Conservation (phyloP, 2,888 invertebrate genomes). For the Pinctada fucata region DNA sequence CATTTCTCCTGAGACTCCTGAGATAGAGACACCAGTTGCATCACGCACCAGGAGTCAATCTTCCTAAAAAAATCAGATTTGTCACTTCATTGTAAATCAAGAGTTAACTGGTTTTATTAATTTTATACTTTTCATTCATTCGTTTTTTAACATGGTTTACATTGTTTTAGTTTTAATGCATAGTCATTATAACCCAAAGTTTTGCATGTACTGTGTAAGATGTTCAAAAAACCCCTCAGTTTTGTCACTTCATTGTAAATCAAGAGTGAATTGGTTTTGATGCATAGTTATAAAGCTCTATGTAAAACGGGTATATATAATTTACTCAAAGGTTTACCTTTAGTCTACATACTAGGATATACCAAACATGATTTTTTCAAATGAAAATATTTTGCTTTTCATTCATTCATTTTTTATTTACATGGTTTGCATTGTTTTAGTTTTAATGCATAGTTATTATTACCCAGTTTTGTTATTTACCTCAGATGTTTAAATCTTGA, state of each 20-base stretch:
- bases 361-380: slow-evolving; percentile 9
- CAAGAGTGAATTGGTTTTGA: neutral
- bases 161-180: too few relatives aligned
- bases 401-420: slow-evolving; percentile 5
- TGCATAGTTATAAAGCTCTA: neutral
- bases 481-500: neutral
- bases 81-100: neutral
- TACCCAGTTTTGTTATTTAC: too few relatives aligned
- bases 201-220: neutral
- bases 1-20: neutral
- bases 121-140: too few relatives aligned
- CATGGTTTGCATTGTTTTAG: neutral
- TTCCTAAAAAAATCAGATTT: slow-evolving; percentile 3
- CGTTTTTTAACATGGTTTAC: too few relatives aligned
- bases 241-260: neutral
- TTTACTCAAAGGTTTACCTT: neutral
- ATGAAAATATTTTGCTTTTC: slow-evolving; percentile 6
- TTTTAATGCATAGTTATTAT: neutral
- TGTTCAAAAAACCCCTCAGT: slow-evolving; percentile 1
- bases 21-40: slow-evolving; percentile 5
- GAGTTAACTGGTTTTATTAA: too few relatives aligned
- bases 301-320: slow-evolving; percentile 1
- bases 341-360: neutral
- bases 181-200: too few relatives aligned
- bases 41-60: slow-evolving; percentile 9